Percentiles rank a stretch among this genome's conserved stretches.
These are phyloP conservation scores for Hylomyscus alleni DNA, from an alignment of 2,797 vertebrate genomes.

Conservation along the genomic window DNA sequence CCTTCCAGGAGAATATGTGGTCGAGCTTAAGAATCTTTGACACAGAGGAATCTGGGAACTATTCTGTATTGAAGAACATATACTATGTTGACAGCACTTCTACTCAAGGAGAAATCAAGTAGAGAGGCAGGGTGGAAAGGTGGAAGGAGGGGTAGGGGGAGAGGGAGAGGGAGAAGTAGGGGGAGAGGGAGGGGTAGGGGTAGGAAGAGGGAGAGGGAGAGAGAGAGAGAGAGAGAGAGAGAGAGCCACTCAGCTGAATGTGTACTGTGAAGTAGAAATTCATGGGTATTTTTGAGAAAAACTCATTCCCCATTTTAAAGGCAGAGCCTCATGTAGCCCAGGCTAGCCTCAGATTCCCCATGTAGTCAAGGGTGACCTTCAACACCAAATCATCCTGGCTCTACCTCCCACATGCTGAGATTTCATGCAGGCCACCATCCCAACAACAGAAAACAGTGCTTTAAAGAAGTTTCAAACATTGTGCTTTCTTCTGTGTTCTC, in stretches of 20 bases:
- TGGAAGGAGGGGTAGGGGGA: neutral
- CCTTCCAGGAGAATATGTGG: neutral
- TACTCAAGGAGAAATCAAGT: neutral
- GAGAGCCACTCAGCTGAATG: neutral
- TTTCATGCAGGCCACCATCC: neutral
- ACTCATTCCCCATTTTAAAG: neutral
- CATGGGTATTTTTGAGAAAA: neutral
- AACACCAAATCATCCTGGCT: neutral
- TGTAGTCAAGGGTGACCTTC: neutral
- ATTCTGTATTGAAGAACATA: neutral
- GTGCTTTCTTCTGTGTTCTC: neutral
- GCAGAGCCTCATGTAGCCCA: neutral
- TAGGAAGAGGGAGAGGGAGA: neutral
- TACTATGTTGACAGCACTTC: neutral
- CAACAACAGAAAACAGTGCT: neutral
- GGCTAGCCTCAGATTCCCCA: neutral
- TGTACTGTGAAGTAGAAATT: neutral
- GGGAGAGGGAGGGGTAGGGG: neutral
- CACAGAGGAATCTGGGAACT: neutral
- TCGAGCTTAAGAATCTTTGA: neutral
- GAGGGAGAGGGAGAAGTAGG: too few species aligned
- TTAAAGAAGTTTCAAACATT: neutral
- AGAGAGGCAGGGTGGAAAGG: neutral
- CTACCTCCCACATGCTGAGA: neutral
- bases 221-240: neutral